A percentile compares a stretch with the other conserved stretches of the same genome.
phyloP scores from a whole-genome alignment of 2,888 invertebrate genomes.

The Cephus runcator region DNA sequence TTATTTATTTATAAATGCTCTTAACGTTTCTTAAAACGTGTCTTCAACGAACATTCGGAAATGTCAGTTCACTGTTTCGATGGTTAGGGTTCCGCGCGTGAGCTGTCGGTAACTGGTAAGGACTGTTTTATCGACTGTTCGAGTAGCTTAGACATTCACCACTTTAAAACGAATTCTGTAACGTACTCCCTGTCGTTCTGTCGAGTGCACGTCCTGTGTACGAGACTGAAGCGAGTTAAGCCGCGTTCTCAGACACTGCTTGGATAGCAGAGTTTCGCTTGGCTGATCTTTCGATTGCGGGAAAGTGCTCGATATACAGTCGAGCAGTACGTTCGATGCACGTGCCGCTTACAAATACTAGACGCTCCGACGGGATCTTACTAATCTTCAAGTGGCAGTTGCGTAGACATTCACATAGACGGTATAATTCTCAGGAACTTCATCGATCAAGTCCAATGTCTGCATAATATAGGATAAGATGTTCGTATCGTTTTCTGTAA shows the following conservation, averaged over 20 bases:
- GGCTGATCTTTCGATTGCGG: not conserved
- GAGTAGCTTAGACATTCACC: not conserved
- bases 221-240: not conserved
- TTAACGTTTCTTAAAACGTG: not conserved
- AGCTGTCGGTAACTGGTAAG: not conserved
- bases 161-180: not conserved
- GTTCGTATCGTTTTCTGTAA: not conserved
- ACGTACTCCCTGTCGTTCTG: not conserved
- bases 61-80: not conserved
- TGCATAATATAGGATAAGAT: not conserved
- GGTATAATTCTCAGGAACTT: not conserved
- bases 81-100: not conserved
- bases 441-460: not conserved
- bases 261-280: not conserved
- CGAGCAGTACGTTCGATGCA: not conserved
- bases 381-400: not conserved
- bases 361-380: not conserved
- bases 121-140: not conserved
- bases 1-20: too few relatives aligned
- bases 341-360: not conserved
- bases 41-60: not conserved
- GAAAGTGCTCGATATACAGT: not conserved
- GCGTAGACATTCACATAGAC: not conserved
- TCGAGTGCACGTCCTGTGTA: not conserved
- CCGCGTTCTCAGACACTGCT: not conserved